Percentiles rank a stretch among this genome's conserved stretches.
These are phyloP conservation scores for Cyprinella venusta DNA, from an alignment of 2,797 vertebrate species.

Conservation along the genomic window DNA sequence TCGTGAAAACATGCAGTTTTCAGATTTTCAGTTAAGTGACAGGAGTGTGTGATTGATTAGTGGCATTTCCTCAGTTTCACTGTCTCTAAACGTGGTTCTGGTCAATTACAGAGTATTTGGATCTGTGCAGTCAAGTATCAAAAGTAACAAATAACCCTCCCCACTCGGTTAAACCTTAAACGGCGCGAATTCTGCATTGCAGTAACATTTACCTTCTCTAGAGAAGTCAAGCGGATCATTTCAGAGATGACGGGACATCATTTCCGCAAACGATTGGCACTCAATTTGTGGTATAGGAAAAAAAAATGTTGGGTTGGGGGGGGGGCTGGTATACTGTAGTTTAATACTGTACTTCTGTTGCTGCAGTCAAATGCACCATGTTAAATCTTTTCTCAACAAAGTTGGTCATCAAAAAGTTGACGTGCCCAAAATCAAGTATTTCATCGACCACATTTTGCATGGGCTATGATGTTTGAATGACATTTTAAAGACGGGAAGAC, in stretches of 20 bases:
- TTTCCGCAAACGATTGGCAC: constrained; percentile 75
- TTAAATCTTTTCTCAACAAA: not conserved
- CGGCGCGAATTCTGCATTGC: constrained; percentile 84
- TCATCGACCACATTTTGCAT: not conserved
- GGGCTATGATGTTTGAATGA: not conserved
- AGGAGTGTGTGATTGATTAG: constrained; percentile 35
- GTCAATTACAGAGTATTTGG: constrained; percentile 69
- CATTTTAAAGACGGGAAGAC: constrained; percentile 13
- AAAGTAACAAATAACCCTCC: constrained; percentile 73
- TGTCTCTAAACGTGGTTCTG: constrained; percentile 27
- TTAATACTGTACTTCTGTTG: constrained; percentile 42
- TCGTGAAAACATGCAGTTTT: constrained; percentile 52
- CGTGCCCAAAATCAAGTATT: constrained; percentile 7
- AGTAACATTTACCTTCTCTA: constrained; percentile 83
- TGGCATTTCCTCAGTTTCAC: constrained; percentile 44
- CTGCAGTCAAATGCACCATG: constrained; percentile 13
- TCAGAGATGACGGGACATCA: constrained; percentile 73
- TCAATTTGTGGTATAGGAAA: constrained; percentile 61
- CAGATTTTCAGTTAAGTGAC: constrained; percentile 35
- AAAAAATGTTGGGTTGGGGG: constrained; percentile 44
- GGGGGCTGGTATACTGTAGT: constrained; percentile 50
- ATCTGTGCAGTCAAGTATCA: constrained; percentile 73
- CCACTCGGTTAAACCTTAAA: constrained; percentile 74
- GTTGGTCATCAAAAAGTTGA: not conserved
- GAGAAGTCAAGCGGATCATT: constrained; percentile 80